phyloP scores from a whole-genome alignment of 2,113 vertebrate genomes.

The Psilopogon haemacephalus region DNA sequence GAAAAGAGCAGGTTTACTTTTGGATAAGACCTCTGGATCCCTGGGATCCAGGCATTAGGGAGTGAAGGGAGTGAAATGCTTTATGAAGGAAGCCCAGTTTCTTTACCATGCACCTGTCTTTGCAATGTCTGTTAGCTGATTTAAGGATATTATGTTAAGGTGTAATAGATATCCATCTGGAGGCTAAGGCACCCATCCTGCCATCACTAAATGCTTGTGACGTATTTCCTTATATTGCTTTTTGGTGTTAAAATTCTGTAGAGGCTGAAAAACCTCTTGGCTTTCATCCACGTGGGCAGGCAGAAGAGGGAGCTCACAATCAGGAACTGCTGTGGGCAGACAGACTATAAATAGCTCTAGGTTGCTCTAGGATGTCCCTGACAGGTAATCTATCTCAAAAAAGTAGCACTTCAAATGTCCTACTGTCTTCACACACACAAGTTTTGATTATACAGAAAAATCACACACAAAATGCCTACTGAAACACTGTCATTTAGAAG shows the following conservation, averaged over 20 bases:
- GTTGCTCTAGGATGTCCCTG: neutral
- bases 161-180: neutral
- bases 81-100: neutral
- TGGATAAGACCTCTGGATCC: neutral
- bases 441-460: neutral
- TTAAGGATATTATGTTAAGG: neutral
- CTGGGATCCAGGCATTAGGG: neutral
- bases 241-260: neutral
- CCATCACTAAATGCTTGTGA: neutral
- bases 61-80: neutral
- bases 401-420: neutral
- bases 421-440: neutral
- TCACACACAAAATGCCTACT: neutral
- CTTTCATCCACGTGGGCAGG: neutral
- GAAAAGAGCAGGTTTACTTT: neutral
- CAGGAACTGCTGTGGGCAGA: neutral
- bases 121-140: neutral
- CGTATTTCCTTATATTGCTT: neutral
- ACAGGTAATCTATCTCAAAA: neutral
- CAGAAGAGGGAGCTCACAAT: neutral
- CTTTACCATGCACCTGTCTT: neutral
- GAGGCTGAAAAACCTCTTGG: neutral
- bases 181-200: accelerated
- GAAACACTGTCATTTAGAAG: neutral
- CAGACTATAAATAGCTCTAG: neutral